Evolutionary conservation across 2,797 vertebrate species (phyloP), one percentile per base, ranked within the genome.

Genomic region (Notolepis coatsorum): DNA sequence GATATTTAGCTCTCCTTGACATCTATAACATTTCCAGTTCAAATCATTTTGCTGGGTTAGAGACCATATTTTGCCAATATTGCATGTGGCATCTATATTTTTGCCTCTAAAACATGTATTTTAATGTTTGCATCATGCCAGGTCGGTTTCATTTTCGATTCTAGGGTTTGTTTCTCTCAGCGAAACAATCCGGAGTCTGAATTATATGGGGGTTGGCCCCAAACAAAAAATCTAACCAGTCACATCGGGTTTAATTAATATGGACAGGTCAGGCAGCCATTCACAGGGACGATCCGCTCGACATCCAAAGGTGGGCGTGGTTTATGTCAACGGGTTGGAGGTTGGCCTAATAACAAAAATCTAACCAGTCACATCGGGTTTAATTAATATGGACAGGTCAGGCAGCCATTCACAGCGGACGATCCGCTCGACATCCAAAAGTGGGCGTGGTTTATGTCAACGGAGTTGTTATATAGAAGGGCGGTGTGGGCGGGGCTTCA

Each of bases 341-440:
- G n/a, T n/a, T n/a, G n/a, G n/a, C n/a, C n/a, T n/a, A n/a, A n/a
- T n/a, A n/a, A n/a, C n/a, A n/a, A n/a, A n/a, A n/a, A n/a, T n/a
- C n/a, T n/a, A 61, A 48, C 86, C 89, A 85, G 85, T 85, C 65
- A 56, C 4, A 12, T 49, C 2, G 2, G 9, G 4, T 0, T 0
- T 1, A 0, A 1, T 2, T 18, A 9, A 4, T n/a, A 62, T 3
- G 0, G 56, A 75, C 63, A 66, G 12, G 1, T 3, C 0, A 21
- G 28, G 0, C 0, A 62, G 12, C 89, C 82, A 88, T 80, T 88
- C 53, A 61, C 0, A 0, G 46, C 2, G n/a, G 10, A 3, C 1
- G 2, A 0, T 8, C 1, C 10, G 4, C 7, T 1, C 4, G 27
- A 2, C n/a, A n/a, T n/a, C n/a, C n/a, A n/a, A 6, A 7, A 5